Conservation (phyloP, 2,888 invertebrate genomes). For the Chymomyza amoena region DNA sequence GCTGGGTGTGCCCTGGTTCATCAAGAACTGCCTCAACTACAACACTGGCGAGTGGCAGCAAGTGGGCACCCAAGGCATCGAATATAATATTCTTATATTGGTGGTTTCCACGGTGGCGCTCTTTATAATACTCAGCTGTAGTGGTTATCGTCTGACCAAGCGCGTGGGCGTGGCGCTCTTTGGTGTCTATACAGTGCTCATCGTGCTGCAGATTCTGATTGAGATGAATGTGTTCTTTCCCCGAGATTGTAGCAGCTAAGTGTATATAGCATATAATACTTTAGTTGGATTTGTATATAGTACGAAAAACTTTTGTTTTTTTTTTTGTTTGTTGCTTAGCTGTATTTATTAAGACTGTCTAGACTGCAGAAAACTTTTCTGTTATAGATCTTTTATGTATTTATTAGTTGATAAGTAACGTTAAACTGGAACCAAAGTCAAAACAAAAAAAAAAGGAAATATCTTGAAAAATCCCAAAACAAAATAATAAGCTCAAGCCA, state of each 20-base stretch:
- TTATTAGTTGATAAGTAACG: slow-evolving; percentile 45
- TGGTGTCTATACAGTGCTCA: slow-evolving; percentile 84
- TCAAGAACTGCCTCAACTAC: slow-evolving; percentile 83
- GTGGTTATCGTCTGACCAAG: slow-evolving; percentile 85
- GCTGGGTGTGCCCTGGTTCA: slow-evolving; percentile 91
- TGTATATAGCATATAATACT: neutral
- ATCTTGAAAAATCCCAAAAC: neutral
- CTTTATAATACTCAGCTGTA: slow-evolving; percentile 84
- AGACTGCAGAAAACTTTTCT: slow-evolving; percentile 5
- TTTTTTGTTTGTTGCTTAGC: slow-evolving; percentile 14
- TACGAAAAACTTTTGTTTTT: neutral
- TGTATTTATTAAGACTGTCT: slow-evolving; percentile 61
- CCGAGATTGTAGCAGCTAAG: slow-evolving; percentile 56
- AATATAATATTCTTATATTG: slow-evolving; percentile 89
- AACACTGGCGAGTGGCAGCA: slow-evolving; percentile 79
- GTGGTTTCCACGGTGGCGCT: slow-evolving; percentile 86
- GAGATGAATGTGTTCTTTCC: slow-evolving; percentile 87
- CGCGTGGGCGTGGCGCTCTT: slow-evolving; percentile 84
- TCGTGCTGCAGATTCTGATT: slow-evolving; percentile 87
- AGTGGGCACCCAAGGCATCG: slow-evolving; percentile 89
- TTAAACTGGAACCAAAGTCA: slow-evolving; percentile 60
- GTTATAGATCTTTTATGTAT: neutral
- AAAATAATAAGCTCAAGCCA: slow-evolving; percentile 9
- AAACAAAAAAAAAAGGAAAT: too few species aligned
- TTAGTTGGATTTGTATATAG: neutral